Evolutionary conservation across 2,797 vertebrate genomes (phyloP), one percentile per base, ranked within the genome.

Genomic region (Pseudomugil gertrudae): DNA sequence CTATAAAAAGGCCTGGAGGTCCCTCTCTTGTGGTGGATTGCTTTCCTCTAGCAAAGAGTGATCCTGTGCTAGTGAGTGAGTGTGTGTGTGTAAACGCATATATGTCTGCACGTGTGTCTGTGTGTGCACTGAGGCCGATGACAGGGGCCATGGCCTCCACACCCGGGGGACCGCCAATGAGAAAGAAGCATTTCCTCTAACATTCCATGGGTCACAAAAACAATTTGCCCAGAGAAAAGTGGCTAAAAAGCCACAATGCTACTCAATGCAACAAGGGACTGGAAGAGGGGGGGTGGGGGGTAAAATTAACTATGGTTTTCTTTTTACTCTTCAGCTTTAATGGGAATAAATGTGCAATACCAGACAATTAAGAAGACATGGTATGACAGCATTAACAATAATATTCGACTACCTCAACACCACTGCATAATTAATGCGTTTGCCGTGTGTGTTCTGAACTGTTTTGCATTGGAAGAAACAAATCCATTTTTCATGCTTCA

Each of bases 111-210:
- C 15, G 33, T n/a, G 63, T 76, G 74, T 80, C 30, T 72, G 78
- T 74, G 84, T 78, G 87, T 71, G 87, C 83, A 79, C 81, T 83
- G 81, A 74, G 85, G 88, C 92, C 86, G 92, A 92, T 92, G 92
- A 94, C 93, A 94, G 93, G 86, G 93, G 94, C 92, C 92, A 85
- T 73, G 90, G 91, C 91, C 93, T 92, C 86, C 86, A 89, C 89
- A 91, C 93, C 87, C 88, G 58, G 83, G 92, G 93, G 93, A 93
- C 87, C 87, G 81, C 86, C 93, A 93, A 94, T 94, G 92, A 94
- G 92, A 95, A 94, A 94, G 90, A 93, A 94, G 92, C 89, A 92
- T 94, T 95, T 94, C 93, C 92, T 93, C 91, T 86, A 87, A 92
- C 91, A 93, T 94, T 92, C 90, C 91, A 90, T 69, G 86, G 89